These are phyloP conservation scores for Charadrius vociferus DNA, from an alignment of 2,113 vertebrate genomes.

Conservation along the genomic window DNA sequence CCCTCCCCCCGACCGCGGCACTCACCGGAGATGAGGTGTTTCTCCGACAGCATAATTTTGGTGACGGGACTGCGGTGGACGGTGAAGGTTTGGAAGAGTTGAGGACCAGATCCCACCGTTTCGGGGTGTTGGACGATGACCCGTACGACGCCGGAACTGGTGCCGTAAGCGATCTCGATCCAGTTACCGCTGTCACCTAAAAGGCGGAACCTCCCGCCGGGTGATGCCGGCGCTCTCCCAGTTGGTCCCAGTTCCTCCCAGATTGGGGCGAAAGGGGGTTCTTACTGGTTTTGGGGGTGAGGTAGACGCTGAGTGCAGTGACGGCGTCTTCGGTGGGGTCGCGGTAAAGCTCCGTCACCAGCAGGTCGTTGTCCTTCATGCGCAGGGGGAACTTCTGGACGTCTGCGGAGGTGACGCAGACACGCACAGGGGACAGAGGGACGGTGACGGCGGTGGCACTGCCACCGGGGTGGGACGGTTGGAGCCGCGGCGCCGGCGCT, in stretches of 20 bases:
- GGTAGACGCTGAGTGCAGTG: conserved; percentile 91
- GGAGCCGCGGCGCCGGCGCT: neutral
- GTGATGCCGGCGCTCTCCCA: no score
- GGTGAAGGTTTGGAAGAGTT: conserved; percentile 93
- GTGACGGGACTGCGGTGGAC: conserved; percentile 92
- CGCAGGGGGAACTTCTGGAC: conserved; percentile 92
- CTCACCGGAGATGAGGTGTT: conserved; percentile 87
- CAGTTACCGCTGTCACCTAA: conserved; percentile 94
- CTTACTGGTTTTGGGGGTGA: conserved; percentile 91
- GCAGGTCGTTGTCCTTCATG: conserved; percentile 93
- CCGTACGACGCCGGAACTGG: conserved; percentile 86
- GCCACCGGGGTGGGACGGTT: accelerated
- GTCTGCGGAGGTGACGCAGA: conserved; percentile 55
- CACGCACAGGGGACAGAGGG: no score
- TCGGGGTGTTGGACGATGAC: conserved; percentile 94
- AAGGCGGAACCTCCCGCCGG: no score
- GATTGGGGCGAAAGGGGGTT: no score
- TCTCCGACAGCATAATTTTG: conserved; percentile 92
- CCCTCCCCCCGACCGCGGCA: no score
- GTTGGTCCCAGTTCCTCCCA: no score
- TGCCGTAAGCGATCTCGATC: conserved; percentile 93
- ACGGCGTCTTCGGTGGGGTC: conserved; percentile 89
- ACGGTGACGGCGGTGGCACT: accelerated
- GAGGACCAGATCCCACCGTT: conserved; percentile 89
- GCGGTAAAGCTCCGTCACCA: conserved; percentile 91